Conservation (phyloP, 2,888 invertebrate species). For the Andrena marginata region DNA sequence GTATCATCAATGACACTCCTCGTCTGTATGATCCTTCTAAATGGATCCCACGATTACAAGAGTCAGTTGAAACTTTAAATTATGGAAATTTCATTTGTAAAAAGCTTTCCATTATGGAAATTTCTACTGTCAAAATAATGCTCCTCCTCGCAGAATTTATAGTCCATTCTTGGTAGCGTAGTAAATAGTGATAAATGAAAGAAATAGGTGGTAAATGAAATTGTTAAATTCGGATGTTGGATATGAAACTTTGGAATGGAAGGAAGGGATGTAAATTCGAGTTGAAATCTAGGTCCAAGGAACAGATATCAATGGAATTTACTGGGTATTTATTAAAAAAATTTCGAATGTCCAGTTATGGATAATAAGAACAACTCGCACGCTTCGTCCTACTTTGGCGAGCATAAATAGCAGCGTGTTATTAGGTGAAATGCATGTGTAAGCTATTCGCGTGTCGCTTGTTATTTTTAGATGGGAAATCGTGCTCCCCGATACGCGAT, state of each 20-base stretch:
- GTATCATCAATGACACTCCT: constrained; percentile 32
- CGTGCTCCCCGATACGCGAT: constrained; percentile 26
- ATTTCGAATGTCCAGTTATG: neutral
- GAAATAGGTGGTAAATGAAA: no score
- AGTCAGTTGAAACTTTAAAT: neutral
- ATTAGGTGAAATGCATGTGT: constrained; percentile 64
- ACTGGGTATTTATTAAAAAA: neutral
- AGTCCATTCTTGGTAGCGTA: no score
- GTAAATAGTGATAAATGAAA: no score
- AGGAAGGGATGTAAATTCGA: no score
- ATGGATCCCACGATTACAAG: neutral
- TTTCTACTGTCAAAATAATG: no score
- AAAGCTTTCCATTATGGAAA: no score
- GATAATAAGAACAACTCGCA: constrained; percentile 50
- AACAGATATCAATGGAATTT: no score
- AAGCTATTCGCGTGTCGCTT: constrained; percentile 65
- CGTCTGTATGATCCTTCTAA: constrained; percentile 15
- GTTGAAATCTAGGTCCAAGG: no score
- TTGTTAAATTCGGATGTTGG: no score
- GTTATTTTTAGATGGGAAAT: constrained; percentile 67
- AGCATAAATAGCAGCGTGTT: constrained; percentile 60
- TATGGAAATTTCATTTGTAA: neutral
- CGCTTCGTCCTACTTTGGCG: constrained; percentile 63
- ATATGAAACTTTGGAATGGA: no score
- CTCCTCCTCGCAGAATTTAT: no score